Evolutionary conservation across 2,113 vertebrate genomes (phyloP).

Genomic region (Centropus bengalensis): DNA sequence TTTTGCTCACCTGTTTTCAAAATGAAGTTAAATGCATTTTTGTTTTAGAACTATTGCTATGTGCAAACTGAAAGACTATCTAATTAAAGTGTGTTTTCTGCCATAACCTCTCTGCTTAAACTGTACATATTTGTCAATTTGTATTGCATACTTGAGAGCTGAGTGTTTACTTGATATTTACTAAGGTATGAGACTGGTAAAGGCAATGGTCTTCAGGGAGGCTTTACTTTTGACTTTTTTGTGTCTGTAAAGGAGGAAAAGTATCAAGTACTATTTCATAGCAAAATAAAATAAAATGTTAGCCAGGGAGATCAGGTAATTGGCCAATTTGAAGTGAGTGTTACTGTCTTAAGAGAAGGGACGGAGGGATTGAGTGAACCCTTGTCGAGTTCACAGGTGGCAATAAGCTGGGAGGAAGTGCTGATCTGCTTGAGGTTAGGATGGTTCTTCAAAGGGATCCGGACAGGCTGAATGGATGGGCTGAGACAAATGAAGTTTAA

Average conservation of each 20-base stretch:
- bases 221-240: background rate
- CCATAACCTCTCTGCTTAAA: background rate
- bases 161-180: background rate
- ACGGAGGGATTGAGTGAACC: too few species aligned
- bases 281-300: background rate
- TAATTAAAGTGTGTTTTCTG: background rate
- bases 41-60: background rate
- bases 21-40: background rate
- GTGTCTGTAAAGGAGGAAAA: background rate
- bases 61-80: background rate
- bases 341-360: background rate
- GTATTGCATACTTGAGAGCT: background rate
- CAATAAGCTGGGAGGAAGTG: too few species aligned
- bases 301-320: background rate
- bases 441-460: too few species aligned
- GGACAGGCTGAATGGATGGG: too few species aligned
- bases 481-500: too few species aligned
- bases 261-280: background rate
- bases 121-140: background rate
- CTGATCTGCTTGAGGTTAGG: too few species aligned
- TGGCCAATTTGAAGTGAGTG: background rate
- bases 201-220: too few species aligned
- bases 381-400: too few species aligned
- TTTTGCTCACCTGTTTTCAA: background rate
- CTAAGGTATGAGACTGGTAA: background rate